Conservation (phyloP, 37 sponge, comb jelly and placozoan genomes). For the Lycopodina hypogea region DNA sequence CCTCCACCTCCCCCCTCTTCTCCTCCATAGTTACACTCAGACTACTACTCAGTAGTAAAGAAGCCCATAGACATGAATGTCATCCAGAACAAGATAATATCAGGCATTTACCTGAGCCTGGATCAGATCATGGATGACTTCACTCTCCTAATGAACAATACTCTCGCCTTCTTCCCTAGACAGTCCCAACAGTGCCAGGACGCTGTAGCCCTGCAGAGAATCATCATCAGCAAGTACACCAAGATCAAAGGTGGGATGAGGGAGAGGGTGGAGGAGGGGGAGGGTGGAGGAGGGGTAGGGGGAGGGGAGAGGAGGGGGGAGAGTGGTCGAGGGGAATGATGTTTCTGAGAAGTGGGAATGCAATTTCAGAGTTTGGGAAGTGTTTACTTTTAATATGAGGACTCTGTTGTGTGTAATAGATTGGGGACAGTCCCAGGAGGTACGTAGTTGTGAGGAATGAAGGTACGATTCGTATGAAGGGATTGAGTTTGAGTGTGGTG, state of each 20-base stretch:
- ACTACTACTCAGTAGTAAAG: conserved; percentile 51
- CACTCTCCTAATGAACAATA: conserved; percentile 31
- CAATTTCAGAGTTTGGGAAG: no score
- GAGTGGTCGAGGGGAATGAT: no score
- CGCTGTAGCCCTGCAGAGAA: conserved; percentile 51
- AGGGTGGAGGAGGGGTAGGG: not conserved
- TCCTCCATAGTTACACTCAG: not conserved
- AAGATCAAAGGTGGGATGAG: conserved; percentile 29
- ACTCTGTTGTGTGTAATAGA: no score
- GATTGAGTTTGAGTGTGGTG: no score
- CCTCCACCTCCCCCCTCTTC: no score
- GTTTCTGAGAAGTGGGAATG: no score
- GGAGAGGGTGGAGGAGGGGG: not conserved
- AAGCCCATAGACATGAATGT: conserved; percentile 55
- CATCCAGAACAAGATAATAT: conserved; percentile 27
- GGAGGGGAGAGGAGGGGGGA: not conserved
- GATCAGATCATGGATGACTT: conserved; percentile 31
- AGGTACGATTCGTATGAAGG: no score
- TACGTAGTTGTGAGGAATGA: no score
- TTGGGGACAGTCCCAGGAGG: no score
- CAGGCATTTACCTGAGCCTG: conserved; percentile 9
- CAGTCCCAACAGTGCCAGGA: conserved; percentile 37
- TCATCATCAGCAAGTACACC: conserved; percentile 39
- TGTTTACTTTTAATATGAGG: no score
- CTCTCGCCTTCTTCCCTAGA: conserved; percentile 31